Conservation (phyloP, 2,888 invertebrate species). For the Plusia festucae region DNA sequence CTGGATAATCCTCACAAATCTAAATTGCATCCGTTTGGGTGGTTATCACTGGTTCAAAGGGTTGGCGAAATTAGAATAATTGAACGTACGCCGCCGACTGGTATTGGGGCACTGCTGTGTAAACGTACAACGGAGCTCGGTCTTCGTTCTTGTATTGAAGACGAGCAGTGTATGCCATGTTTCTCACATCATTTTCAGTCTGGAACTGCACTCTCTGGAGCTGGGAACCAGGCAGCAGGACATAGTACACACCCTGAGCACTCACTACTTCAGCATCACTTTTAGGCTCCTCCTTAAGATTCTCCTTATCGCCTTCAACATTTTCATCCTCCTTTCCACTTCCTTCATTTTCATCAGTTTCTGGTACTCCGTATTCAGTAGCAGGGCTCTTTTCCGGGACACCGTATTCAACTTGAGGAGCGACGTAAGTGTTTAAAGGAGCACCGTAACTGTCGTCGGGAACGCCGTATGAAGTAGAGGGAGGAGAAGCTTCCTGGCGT, state of each 20-base stretch:
- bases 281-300: constrained; percentile 71
- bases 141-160: constrained; percentile 91
- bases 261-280: constrained; percentile 77
- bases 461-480: constrained; percentile 78
- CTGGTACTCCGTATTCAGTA: constrained; percentile 60
- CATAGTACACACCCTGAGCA: constrained; percentile 90
- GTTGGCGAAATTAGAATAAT: constrained; percentile 58
- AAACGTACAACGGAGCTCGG: constrained; percentile 90
- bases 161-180: constrained; percentile 91
- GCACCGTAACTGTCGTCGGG: constrained; percentile 82
- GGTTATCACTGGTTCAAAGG: constrained; percentile 47
- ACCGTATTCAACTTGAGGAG: constrained; percentile 69
- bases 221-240: constrained; percentile 90
- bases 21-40: constrained; percentile 62
- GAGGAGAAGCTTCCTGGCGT: constrained; percentile 75
- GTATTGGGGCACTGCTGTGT: constrained; percentile 82
- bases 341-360: constrained; percentile 41
- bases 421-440: constrained; percentile 76
- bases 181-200: constrained; percentile 84
- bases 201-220: constrained; percentile 91
- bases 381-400: constrained; percentile 52
- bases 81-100: constrained; percentile 74
- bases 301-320: constrained; percentile 60
- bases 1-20: constrained; percentile 60
- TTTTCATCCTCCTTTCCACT: constrained; percentile 41